Evolutionary conservation across 1,140 invertebrate species (phyloP).

Genomic region (Rhyzopertha dominica): DNA sequence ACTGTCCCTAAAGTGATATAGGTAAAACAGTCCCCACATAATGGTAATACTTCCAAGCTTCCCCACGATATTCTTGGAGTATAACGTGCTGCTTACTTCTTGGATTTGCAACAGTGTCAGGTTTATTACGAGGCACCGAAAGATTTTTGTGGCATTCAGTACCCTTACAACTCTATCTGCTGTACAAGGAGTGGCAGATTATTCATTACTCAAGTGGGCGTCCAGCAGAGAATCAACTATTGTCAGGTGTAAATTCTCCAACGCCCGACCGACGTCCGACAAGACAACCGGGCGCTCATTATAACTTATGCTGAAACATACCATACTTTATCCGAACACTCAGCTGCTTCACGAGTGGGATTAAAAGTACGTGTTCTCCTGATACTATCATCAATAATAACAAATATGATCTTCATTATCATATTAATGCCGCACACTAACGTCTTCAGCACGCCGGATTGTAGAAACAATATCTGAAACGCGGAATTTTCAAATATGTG

Average conservation of each 20-base stretch:
- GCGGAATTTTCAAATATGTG: too few species aligned
- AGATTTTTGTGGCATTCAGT: slow-evolving; percentile 30
- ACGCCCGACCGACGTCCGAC: slow-evolving; percentile 7
- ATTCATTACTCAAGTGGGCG: slow-evolving; percentile 44
- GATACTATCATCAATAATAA: slow-evolving; percentile 41
- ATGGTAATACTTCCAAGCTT: too few species aligned
- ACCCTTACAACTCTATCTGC: slow-evolving; percentile 43
- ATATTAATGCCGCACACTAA: slow-evolving; percentile 26
- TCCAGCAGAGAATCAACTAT: slow-evolving; percentile 34
- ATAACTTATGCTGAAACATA: slow-evolving; percentile 31
- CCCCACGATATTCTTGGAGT: too few species aligned
- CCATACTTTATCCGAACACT: slow-evolving; percentile 32
- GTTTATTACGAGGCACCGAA: too few species aligned
- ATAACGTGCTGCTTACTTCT: too few species aligned
- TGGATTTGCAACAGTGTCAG: too few species aligned
- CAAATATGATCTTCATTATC: slow-evolving; percentile 36
- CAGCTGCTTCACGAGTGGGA: slow-evolving; percentile 31
- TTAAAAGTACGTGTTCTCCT: slow-evolving; percentile 33
- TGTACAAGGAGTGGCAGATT: slow-evolving; percentile 40
- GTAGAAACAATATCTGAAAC: too few species aligned
- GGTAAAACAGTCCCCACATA: too few species aligned
- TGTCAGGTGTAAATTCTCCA: slow-evolving; percentile 43
- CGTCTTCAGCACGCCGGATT: too few species aligned
- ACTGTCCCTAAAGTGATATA: too few species aligned
- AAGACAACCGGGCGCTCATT: slow-evolving; percentile 29